Evolutionary conservation across 1,140 invertebrate species (phyloP), one percentile per base, ranked within the genome.

Genomic region (Leguminivora glycinivorella): DNA sequence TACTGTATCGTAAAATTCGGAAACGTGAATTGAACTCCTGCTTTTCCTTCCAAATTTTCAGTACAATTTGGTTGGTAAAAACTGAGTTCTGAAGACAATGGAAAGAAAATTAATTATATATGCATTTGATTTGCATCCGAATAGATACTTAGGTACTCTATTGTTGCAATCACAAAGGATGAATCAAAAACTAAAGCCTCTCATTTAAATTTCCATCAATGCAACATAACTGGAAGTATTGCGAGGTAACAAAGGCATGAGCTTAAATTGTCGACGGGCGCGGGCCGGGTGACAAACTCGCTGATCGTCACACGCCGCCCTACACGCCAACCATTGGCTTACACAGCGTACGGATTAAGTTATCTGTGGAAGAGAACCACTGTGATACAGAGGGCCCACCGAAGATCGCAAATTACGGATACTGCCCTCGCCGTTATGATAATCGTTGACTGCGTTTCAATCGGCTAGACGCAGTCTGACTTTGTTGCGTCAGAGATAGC

Each of bases 171-270:
- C 19, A 19, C 58, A 63, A 31, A 63, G 26, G 26, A n/a, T n/a
- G 26, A 29, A 19, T 31, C 29, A 63, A 63, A 63, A 63, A 60
- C 31, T n/a, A 34, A 63, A 63, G 58, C 26, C 12, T 19, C 29
- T 63, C 26, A 63, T 63, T 63, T 63, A 63, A 63, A 63, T 63
- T 63, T 63, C 26, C 58, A 60, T 60, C 56, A 60, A 29, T 29
- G 56, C 56, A 63, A 63, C 58, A 63, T 58, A 58, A 58, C 56
- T 58, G 14, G 58, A 63, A 63, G 58, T 63, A 31, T 31, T 22
- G 47, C 26, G 6, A 31, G 24, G 17, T 29, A 31, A 63, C 25
- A 63, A 31, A 31, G 58, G 58, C 47, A 4, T 31, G 56, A 60
- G 56, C 25, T 60, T 60, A 60, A 60, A 60, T 60, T 60, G 56